Base-by-base conservation (phyloP, 2,888 invertebrate species). In the Torymus tubicola region DNA sequence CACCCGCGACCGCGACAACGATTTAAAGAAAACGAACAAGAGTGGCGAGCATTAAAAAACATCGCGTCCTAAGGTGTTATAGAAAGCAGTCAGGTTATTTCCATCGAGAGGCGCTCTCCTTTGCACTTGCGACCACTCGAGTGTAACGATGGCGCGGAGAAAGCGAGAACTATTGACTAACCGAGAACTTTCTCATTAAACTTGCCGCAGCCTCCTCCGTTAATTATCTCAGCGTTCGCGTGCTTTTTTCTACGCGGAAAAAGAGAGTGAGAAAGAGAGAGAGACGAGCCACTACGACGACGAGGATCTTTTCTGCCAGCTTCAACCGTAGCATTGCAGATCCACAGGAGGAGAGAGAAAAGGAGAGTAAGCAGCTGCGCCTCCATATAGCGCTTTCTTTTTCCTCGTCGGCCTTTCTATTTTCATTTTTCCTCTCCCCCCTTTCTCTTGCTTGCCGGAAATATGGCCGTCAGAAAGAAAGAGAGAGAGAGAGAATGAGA, bases 111-210 rank as follows among this genome's bases (percentile, higher is more conserved):
- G 61, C 73, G 61, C 73, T 74, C 73, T 74, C 57, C 14, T 42
- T 42, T 8, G 42, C 42, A 8, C 42, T 42, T 42, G 42, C 8
- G 42, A 8, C 42, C 42, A 24, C 52, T 13, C 31, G 8, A 31
- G 5, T 24, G 61, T 60, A 24, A 16, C 57, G 21, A 11, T 11
- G 12, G 13, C 14, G 55, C 55, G 12, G n/a, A 14, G 72, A 55
- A 72, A 61, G 77, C 70, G 16, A 76, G 16, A 76, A 68, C 79
- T 83, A 83, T 81, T 79, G 81, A 79, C 75, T 79, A 71, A 71
- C 77, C 81, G 21, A 75, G 80, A 84, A 84, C 80, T 82, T 82
- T 84, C 84, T 84, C 85, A 83, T 85, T 84, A 85, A 84, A 81
- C 63, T 82, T 81, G 69, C 64, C 67, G 79, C 63, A 18, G 24